These are phyloP conservation scores for Pogonocichla stellata DNA, from an alignment of 2,113 vertebrate genomes.

Conservation along the genomic window DNA sequence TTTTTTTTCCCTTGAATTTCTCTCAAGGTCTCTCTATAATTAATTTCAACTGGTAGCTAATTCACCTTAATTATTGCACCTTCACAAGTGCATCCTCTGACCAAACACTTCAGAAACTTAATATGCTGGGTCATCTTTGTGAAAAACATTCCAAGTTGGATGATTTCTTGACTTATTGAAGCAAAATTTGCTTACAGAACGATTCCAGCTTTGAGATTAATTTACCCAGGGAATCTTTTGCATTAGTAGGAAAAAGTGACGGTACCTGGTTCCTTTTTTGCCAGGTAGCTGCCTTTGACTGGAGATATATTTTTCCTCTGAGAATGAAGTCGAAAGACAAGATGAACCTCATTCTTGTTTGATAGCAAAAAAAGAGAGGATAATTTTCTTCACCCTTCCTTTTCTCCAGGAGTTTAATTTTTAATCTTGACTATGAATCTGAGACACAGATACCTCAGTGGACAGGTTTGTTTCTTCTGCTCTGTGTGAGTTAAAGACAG, in stretches of 20 bases:
- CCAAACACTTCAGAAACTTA: background rate
- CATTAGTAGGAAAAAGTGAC: background rate
- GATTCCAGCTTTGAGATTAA: background rate
- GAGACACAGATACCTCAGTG: background rate
- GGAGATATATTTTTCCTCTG: background rate
- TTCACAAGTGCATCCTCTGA: background rate
- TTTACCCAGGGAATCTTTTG: background rate
- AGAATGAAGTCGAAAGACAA: background rate
- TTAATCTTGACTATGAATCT: background rate
- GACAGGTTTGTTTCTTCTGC: background rate
- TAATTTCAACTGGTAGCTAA: background rate
- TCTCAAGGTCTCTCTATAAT: background rate
- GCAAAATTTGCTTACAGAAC: background rate
- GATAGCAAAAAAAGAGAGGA: background rate
- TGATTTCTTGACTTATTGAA: slow-evolving; percentile 23
- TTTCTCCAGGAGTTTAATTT: background rate
- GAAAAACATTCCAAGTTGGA: background rate
- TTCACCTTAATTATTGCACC: background rate
- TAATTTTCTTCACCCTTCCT: background rate
- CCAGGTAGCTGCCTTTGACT: background rate
- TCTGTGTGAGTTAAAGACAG: background rate
- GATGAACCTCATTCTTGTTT: background rate
- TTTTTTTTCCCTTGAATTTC: background rate
- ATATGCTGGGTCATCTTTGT: background rate
- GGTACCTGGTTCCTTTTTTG: background rate